phyloP scores from a whole-genome alignment of 2,888 invertebrate species.

The Steromphala cineraria region DNA sequence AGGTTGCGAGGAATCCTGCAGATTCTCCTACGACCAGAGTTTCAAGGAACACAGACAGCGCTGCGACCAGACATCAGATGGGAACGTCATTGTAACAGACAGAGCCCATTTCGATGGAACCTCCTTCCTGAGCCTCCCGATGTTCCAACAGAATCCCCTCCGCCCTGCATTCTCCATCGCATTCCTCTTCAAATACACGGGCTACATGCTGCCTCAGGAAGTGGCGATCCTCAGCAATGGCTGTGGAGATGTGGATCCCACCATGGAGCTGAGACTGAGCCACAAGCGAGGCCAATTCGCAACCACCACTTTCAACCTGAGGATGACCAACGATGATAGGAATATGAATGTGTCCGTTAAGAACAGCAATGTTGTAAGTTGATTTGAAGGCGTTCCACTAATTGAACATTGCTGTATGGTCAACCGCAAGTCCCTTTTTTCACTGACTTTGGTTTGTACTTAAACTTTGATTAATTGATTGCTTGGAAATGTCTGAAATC shows the following conservation, averaged over 20 bases:
- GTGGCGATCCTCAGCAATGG: constrained; percentile 21
- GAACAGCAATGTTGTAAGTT: not conserved
- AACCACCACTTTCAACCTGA: not conserved
- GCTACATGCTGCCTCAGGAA: not conserved
- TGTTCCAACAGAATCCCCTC: constrained; percentile 19
- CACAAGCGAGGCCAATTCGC: not conserved
- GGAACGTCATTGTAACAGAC: constrained; percentile 3
- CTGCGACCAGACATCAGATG: not conserved
- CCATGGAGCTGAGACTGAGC: constrained; percentile 12
- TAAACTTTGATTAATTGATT: no score
- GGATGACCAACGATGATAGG: not conserved
- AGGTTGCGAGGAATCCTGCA: constrained; percentile 18
- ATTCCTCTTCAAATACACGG: constrained; percentile 11
- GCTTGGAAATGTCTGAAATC: no score
- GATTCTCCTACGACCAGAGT: constrained; percentile 18
- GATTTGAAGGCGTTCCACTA: no score
- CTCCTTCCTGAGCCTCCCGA: not conserved
- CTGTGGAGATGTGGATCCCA: not conserved
- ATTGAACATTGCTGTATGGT: no score
- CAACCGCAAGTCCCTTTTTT: no score
- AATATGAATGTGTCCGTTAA: not conserved
- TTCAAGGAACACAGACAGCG: constrained; percentile 5
- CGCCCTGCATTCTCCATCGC: constrained; percentile 17
- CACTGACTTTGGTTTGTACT: no score
- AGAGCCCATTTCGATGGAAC: constrained; percentile 13